Evolutionary conservation across 2,113 vertebrate genomes (phyloP).

Genomic region (Labrus mixtus): DNA sequence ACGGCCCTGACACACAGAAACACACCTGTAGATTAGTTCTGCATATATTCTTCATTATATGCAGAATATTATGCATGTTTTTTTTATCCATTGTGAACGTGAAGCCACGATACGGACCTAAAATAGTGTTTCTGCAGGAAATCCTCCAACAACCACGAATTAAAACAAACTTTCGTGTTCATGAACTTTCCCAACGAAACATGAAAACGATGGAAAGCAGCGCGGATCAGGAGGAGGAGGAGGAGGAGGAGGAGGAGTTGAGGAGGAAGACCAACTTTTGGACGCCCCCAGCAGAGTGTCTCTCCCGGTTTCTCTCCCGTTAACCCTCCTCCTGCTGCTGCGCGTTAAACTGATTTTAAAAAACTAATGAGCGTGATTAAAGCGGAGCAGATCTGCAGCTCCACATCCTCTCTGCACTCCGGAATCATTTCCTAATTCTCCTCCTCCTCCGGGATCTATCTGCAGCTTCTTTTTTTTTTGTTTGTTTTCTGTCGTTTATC

Average conservation of each 20-base stretch:
- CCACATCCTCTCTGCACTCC: constrained; percentile 25
- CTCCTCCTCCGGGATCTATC: constrained; percentile 1
- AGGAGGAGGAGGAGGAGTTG: background rate
- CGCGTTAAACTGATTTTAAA: constrained; percentile 32
- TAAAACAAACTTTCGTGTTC: too few species aligned
- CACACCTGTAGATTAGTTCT: too few species aligned
- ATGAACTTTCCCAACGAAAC: too few species aligned
- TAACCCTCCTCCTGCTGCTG: constrained; percentile 38
- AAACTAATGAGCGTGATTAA: constrained; percentile 39
- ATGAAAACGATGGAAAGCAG: background rate
- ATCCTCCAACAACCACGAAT: too few species aligned
- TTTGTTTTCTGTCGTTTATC: background rate
- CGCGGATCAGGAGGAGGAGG: background rate
- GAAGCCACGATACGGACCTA: too few species aligned
- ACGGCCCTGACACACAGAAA: too few species aligned
- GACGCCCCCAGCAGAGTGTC: background rate
- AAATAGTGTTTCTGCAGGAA: too few species aligned
- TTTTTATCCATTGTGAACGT: too few species aligned
- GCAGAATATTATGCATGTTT: too few species aligned
- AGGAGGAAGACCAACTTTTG: constrained; percentile 32
- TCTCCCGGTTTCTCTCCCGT: background rate
- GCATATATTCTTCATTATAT: too few species aligned
- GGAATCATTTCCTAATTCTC: background rate
- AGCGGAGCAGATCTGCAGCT: constrained; percentile 16
- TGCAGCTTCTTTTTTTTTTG: background rate